Base-by-base conservation (phyloP, 2,113 vertebrate genomes). In the Gobio gobio region DNA sequence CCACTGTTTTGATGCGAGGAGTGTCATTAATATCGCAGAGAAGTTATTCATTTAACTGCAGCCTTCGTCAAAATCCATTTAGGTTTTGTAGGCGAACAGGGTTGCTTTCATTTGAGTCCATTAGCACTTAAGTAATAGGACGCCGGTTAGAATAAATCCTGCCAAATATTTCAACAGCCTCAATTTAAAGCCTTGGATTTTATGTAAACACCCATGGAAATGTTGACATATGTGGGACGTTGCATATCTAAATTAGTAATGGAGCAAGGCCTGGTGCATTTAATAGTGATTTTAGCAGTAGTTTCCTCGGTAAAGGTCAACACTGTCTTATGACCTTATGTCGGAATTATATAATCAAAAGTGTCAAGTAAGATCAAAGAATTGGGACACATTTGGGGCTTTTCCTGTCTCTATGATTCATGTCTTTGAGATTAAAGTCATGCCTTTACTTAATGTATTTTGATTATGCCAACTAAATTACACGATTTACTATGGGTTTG, bases 111-210 rank as follows among this genome's bases (percentile, higher is more conserved):
- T 83, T 80, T 59, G 78, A 59, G 66, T 51, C 84, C 54, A 77
- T 87, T 89, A 79, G 56, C 29, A 33, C 83, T 82, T 83, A 70
- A 66, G 16, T 81, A 82, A 83, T 80, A 66, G 63, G 72, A 84
- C 45, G 29, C 81, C 77, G 61, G 61, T 61, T 56, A 45, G 36
- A 82, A 73, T 63, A 61, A 12, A 73, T 86, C 72, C 68, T 79
- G 82, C 45, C 68, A 82, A 73, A 87, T 49, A 79, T 81, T 63
- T 70, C 78, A 82, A 36, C 78, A 79, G 83, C 63, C 81, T 63
- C 3, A 70, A 8, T 77, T 84, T 68, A 78, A 84, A 68, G 12
- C 36, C 20, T 64, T 63, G 13, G 43, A 73, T 86, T 73, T 47
- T 36, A 82, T 49, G 43, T 40, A 40, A 59, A 56, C 49, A 58